Conservation (phyloP, 2,797 vertebrate genomes). For the Parambassis ranga region DNA sequence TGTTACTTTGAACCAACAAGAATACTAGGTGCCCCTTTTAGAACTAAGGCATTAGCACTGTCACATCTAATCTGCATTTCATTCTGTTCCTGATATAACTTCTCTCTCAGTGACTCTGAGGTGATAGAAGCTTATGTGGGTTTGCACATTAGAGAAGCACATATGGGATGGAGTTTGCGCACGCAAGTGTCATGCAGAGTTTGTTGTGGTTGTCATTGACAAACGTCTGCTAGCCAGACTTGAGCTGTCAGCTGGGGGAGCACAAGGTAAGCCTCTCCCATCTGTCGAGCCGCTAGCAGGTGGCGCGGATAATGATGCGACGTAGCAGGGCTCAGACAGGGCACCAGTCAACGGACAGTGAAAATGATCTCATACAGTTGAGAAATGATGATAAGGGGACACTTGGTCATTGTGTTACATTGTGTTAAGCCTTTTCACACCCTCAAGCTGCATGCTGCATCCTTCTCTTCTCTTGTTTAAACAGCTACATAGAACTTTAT, state of each 20-base stretch:
- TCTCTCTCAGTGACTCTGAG: neutral
- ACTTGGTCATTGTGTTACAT: neutral
- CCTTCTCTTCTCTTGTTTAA: neutral
- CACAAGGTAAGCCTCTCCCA: constrained; percentile 61
- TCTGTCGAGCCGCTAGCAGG: constrained; percentile 62
- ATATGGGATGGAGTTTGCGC: constrained; percentile 46
- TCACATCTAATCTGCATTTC: too few relatives aligned
- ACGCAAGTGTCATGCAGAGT: constrained; percentile 49
- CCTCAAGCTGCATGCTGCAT: neutral
- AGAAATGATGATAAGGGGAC: neutral
- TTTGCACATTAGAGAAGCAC: constrained; percentile 27
- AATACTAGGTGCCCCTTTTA: too few relatives aligned
- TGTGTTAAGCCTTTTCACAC: neutral
- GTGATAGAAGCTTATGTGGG: constrained; percentile 6
- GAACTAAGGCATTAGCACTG: too few relatives aligned
- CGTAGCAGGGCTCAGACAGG: constrained; percentile 23
- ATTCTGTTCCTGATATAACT: neutral
- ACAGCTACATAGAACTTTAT: too few relatives aligned
- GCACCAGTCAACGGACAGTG: constrained; percentile 16
- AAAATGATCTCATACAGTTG: neutral
- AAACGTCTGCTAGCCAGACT: constrained; percentile 53
- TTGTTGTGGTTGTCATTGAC: constrained; percentile 61
- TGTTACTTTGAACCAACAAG: too few relatives aligned
- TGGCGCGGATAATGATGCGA: constrained; percentile 66
- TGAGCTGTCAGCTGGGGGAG: constrained; percentile 52